phyloP scores from a whole-genome alignment of 2,888 invertebrate species.

The Alviniconcha strummeri region DNA sequence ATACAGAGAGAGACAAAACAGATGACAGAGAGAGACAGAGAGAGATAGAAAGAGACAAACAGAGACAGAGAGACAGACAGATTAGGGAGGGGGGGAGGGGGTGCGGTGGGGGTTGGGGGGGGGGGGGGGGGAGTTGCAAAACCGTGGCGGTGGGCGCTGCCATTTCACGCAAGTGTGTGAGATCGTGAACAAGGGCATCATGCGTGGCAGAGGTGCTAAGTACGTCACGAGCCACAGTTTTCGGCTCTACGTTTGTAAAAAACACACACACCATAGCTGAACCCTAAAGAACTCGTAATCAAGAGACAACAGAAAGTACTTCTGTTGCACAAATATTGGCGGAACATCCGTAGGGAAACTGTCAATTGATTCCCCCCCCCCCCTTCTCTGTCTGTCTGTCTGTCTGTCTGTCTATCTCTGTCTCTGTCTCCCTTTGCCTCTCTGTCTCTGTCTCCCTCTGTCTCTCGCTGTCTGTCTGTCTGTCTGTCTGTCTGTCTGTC shows the following conservation, averaged over 20 bases:
- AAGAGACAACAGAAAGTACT: no score
- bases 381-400: not conserved
- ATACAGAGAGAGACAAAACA: not conserved
- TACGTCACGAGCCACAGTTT: not conserved
- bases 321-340: not conserved
- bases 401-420: not conserved
- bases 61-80: not conserved
- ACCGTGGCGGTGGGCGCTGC: no score
- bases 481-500: constrained; percentile 22
- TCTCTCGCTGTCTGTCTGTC: not conserved
- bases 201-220: no score
- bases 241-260: not conserved
- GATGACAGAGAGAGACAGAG: not conserved
- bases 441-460: constrained; percentile 6
- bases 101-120: no score
- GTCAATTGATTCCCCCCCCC: not conserved
- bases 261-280: not conserved
- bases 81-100: not conserved
- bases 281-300: no score
- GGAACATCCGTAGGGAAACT: not conserved
- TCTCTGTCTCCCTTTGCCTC: not conserved
- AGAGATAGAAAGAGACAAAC: not conserved
- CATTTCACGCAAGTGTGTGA: no score
- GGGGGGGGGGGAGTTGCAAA: no score
- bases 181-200: no score